Base-by-base conservation (phyloP, 1,140 invertebrate species). In the Ganaspis sp. region DNA sequence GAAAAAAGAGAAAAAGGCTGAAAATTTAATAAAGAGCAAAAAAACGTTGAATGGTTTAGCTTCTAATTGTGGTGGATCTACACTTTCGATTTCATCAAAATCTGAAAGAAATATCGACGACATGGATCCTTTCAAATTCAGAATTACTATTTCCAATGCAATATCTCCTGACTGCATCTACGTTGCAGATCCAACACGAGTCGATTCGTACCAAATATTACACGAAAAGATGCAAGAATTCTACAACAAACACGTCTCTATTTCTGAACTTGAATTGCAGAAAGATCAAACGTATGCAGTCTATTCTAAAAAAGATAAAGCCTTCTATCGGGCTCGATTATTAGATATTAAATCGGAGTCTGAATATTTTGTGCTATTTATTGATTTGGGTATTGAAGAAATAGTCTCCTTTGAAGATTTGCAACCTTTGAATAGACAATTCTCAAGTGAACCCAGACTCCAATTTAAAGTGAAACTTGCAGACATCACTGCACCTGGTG, bases 391-490 rank as follows among this genome's bases (percentile, higher is more conserved):
- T 3, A 83, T 86, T 26, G 85, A 88, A 0, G 92, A 93, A 82
- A 89, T 83, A 0, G 88, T 93, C 4, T 75, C 86, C 0, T 26
- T 88, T 0, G 53, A 86, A 1, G 82, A 88, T 23, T 78, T 94
- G 21, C 89, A 89, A 72, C 84, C 86, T 17, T 79, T 94, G 1
- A 74, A 88, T 5, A 5, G 79, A 3, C 77, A 90, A 21, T 94
- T 94, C 40, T 70, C 82, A 0, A 70, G 84, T 0, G 77, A 91
- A 1, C 89, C 89, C 8, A 87, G 92, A 45, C 89, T 92, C 9
- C 89, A 91, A 1, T 90, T 93, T 21, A 92, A 91, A 81, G 92
- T 93, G 71, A 92, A 93, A 81, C 79, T 94, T 3, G 90, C 84
- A 5, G 93, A 93, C 9, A 92, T 94, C 15, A 81, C 86, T 11